phyloP scores from a whole-genome alignment of 2,888 invertebrate genomes.

The Plagodis pulveraria region DNA sequence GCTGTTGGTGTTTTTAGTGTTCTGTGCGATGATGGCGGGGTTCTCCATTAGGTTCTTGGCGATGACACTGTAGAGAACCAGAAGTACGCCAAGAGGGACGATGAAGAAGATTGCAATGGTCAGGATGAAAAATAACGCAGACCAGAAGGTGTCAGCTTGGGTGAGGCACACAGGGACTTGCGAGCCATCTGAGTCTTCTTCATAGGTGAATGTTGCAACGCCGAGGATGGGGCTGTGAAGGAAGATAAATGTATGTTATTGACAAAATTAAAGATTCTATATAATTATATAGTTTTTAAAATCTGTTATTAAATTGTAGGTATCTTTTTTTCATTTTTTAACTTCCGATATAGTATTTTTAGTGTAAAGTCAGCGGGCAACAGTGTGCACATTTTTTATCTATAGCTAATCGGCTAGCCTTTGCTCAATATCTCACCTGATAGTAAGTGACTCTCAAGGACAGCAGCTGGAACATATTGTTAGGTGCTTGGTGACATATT shows the following conservation, averaged over 20 bases:
- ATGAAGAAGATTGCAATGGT: constrained; percentile 94
- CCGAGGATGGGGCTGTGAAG: constrained; percentile 92
- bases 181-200: constrained; percentile 89
- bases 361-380: too few species aligned
- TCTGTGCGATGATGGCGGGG: constrained; percentile 88
- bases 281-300: too few species aligned
- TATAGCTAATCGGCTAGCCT: too few species aligned
- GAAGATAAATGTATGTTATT: constrained; percentile 34
- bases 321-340: too few species aligned
- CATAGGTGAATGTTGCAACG: constrained; percentile 91
- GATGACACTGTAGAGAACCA: constrained; percentile 93
- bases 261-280: neutral
- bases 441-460: too few species aligned
- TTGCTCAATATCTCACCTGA: too few species aligned
- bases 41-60: constrained; percentile 93
- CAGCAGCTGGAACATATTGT: too few species aligned
- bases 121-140: constrained; percentile 91
- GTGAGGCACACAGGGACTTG: constrained; percentile 92
- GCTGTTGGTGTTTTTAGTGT: constrained; percentile 76
- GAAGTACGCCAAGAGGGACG: constrained; percentile 91
- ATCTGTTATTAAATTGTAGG: too few species aligned
- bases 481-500: too few species aligned
- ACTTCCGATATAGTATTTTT: too few species aligned
- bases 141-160: constrained; percentile 91
- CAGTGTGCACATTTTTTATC: too few species aligned